phyloP scores from a whole-genome alignment of 1,140 invertebrate genomes.

The Magallana ariakensis region DNA sequence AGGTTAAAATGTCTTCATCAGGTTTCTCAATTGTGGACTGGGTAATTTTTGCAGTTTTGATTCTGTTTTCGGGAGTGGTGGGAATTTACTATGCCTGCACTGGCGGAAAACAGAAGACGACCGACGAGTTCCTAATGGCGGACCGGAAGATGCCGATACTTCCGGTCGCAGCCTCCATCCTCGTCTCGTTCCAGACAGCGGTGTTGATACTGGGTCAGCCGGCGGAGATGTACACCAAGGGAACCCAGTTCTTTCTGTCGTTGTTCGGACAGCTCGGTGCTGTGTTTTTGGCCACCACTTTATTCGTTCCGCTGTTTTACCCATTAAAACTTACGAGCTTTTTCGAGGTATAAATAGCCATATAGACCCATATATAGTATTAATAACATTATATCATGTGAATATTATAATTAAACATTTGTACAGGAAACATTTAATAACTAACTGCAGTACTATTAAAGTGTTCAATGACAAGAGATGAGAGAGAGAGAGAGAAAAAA shows the following conservation, averaged over 20 bases:
- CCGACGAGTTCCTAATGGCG: slow-evolving; percentile 87
- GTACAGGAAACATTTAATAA: no score
- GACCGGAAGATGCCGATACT: slow-evolving; percentile 88
- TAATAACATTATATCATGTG: no score
- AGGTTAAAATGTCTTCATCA: neutral
- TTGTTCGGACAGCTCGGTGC: slow-evolving; percentile 82
- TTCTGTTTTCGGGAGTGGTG: slow-evolving; percentile 82
- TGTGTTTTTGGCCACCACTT: slow-evolving; percentile 88
- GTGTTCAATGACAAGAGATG: no score
- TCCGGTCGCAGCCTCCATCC: slow-evolving; percentile 67
- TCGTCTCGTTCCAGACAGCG: slow-evolving; percentile 92
- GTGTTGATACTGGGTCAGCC: slow-evolving; percentile 89
- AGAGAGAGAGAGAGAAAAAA: no score
- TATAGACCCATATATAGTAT: neutral
- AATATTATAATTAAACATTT: no score
- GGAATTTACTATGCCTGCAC: slow-evolving; percentile 90
- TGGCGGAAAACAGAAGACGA: slow-evolving; percentile 91
- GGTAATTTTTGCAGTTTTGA: slow-evolving; percentile 48
- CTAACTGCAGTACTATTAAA: no score
- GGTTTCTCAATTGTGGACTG: slow-evolving; percentile 52
- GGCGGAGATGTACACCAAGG: slow-evolving; percentile 69
- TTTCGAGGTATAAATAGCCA: slow-evolving; percentile 87
- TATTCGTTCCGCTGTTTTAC: slow-evolving; percentile 93
- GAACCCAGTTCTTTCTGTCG: slow-evolving; percentile 62
- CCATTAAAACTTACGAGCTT: slow-evolving; percentile 90